Conservation (phyloP, 2,113 vertebrate species). For the Istiophorus platypterus region DNA sequence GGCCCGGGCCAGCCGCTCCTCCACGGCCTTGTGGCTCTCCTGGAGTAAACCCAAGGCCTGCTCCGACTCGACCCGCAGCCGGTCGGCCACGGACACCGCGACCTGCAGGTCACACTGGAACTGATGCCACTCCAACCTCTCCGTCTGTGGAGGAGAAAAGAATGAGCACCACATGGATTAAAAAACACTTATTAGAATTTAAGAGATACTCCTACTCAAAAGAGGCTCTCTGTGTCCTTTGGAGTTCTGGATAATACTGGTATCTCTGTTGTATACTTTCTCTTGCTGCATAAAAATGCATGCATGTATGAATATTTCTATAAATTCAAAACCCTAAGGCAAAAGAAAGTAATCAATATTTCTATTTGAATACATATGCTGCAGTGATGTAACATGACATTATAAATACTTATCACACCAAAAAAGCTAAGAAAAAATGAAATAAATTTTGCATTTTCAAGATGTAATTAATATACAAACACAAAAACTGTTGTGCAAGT, state of each 20-base stretch:
- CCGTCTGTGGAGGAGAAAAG: slow-evolving; percentile 62
- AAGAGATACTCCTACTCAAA: not conserved
- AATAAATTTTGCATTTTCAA: not conserved
- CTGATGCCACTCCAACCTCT: slow-evolving; percentile 83
- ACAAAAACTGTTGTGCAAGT: not conserved
- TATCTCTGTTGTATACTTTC: not conserved
- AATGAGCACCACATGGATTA: not conserved
- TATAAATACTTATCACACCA: not conserved
- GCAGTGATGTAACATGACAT: not conserved
- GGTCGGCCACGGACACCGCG: slow-evolving; percentile 84
- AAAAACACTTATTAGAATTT: not conserved
- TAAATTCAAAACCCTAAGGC: not conserved
- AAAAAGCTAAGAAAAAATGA: not conserved
- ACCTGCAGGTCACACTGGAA: slow-evolving; percentile 86
- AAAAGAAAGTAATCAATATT: not conserved
- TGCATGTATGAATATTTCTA: no score
- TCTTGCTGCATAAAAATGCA: no score
- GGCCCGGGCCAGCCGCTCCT: slow-evolving; percentile 69
- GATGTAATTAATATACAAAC: not conserved
- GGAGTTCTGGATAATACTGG: not conserved
- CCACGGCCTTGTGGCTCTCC: slow-evolving; percentile 59
- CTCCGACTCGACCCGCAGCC: slow-evolving; percentile 82
- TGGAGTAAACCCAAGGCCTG: slow-evolving; percentile 69
- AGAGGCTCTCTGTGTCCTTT: not conserved
- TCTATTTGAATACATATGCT: not conserved